Evolutionary conservation across 2,888 invertebrate species (phyloP).

Genomic region (Drosophila peninsularis): DNA sequence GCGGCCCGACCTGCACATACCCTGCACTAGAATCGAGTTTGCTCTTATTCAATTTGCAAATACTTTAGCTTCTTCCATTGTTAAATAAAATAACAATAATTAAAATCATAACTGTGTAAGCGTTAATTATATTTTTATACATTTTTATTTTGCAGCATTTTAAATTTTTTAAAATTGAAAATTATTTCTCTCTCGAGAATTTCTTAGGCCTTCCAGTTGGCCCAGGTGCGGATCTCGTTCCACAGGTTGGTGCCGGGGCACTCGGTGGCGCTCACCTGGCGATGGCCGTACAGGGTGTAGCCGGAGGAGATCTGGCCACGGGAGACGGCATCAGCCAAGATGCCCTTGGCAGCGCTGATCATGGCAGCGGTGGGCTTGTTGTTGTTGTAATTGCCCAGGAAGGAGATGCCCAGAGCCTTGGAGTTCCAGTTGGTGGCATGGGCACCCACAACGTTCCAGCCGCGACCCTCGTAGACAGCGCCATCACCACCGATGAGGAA

Average conservation of each 20-base stretch:
- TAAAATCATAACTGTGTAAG: no score
- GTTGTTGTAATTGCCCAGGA: constrained; percentile 74
- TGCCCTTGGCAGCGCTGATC: constrained; percentile 64
- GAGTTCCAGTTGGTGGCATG: constrained; percentile 75
- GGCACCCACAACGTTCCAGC: constrained; percentile 72
- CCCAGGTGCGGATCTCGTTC: constrained; percentile 77
- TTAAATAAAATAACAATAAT: no score
- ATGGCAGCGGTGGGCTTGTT: constrained; percentile 53
- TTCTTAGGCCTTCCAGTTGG: constrained; percentile 70
- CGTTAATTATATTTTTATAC: no score
- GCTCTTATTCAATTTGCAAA: no score
- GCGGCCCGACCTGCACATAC: no score
- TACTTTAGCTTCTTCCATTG: no score
- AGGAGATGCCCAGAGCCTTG: constrained; percentile 75
- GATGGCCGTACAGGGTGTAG: constrained; percentile 72
- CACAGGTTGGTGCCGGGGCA: constrained; percentile 79
- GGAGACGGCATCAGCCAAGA: constrained; percentile 64
- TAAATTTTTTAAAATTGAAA: neutral
- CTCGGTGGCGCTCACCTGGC: constrained; percentile 77
- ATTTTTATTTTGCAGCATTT: constrained; percentile 15
- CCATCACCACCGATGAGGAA: constrained; percentile 78
- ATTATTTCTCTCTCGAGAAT: neutral
- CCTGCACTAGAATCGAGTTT: no score
- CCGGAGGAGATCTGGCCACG: constrained; percentile 60
- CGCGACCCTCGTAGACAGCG: constrained; percentile 78